A percentile compares a stretch with the other conserved stretches of the same genome.
phyloP scores from a whole-genome alignment of 2,113 vertebrate genomes.

The Chionomys nivalis region DNA sequence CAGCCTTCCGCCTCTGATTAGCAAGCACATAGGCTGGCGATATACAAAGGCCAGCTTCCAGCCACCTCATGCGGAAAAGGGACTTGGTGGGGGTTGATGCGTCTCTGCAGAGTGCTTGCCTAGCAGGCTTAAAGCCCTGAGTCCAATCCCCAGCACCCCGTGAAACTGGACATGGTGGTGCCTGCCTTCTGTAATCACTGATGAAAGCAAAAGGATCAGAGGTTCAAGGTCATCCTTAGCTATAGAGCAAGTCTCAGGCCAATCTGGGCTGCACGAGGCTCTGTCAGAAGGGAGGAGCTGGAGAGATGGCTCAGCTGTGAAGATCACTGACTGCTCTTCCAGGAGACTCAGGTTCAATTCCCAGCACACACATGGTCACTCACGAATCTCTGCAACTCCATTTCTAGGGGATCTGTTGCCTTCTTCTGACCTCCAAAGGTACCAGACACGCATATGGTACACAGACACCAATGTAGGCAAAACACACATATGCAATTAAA shows the following conservation, averaged over 20 bases:
- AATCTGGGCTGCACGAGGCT: background rate
- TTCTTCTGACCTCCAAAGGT: background rate
- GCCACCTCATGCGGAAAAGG: background rate
- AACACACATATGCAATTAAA: background rate
- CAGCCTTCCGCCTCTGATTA: background rate
- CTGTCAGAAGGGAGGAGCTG: background rate
- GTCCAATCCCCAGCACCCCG: background rate
- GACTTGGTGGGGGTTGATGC: background rate
- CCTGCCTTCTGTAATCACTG: background rate
- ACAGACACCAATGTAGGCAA: background rate
- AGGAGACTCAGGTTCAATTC: background rate
- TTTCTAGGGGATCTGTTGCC: background rate
- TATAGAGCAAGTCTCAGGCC: background rate
- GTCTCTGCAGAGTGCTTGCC: background rate
- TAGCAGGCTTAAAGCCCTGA: background rate
- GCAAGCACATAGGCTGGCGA: background rate
- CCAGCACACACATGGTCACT: background rate
- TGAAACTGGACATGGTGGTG: background rate
- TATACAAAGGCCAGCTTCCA: background rate
- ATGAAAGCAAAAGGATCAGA: background rate
- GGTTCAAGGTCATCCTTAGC: background rate
- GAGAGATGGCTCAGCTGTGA: background rate
- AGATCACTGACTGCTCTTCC: background rate
- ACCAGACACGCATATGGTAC: background rate
- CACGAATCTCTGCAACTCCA: background rate